phyloP scores from a whole-genome alignment of 1,140 invertebrate species.

The Sipha flava region DNA sequence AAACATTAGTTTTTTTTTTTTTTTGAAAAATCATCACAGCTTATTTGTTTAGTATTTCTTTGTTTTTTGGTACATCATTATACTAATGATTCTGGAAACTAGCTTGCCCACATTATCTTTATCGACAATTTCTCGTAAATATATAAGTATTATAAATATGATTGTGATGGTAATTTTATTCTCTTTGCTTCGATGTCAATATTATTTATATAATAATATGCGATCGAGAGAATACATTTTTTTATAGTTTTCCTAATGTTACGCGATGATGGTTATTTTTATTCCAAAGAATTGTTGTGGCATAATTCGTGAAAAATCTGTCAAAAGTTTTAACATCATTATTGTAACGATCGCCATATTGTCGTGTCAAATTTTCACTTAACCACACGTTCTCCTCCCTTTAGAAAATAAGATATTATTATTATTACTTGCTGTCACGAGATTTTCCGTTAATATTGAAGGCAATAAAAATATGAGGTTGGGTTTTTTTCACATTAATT shows the following conservation, averaged over 20 bases:
- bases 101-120: too few relatives aligned
- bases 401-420: conserved; percentile 21
- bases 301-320: background rate
- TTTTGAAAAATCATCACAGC: too few relatives aligned
- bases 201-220: too few relatives aligned
- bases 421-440: conserved; percentile 26
- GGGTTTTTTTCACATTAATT: background rate
- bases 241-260: background rate
- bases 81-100: too few relatives aligned
- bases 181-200: too few relatives aligned
- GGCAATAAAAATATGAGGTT: conserved; percentile 9
- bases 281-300: background rate
- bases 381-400: background rate
- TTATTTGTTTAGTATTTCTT: too few relatives aligned
- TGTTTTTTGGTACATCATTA: too few relatives aligned
- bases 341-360: background rate
- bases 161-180: too few relatives aligned
- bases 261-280: background rate
- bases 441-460: conserved; percentile 17
- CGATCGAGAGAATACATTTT: too few relatives aligned
- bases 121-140: too few relatives aligned
- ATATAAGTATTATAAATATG: too few relatives aligned
- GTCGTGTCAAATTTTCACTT: conserved; percentile 30
- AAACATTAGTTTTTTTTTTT: too few relatives aligned
- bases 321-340: background rate